Evolutionary conservation across 2,797 vertebrate species (phyloP), one percentile per base, ranked within the genome.

Genomic region (Gephyroberyx darwinii): DNA sequence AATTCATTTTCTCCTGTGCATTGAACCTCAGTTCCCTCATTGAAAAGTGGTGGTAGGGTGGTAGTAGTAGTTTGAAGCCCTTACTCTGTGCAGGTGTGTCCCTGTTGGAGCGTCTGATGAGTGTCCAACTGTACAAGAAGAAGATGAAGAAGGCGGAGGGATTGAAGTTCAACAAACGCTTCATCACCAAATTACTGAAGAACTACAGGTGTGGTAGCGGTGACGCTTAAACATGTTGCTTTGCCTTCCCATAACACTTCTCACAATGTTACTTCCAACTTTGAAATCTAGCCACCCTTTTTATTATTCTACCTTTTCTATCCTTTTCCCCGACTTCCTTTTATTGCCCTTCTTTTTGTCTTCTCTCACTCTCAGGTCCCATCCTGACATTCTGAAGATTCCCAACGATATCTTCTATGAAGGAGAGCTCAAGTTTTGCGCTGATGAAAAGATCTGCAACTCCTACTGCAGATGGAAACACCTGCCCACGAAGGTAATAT

Each of bases 401-500:
- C 95, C 96, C 35, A 97, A 96, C 0, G 89, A 92, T 26, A 91
- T 95, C 20, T 97, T 97, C 88, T 97, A 98, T 0, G 91, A 95
- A 5, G 92, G 87, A 0, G 95, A 97, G 84, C 92, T 98, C 65
- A 89, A 91, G 72, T 65, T 78, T 5, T 90, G 66, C 5, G 90
- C 91, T 1, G 56, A 90, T 0, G 0, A 39, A 0, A 43, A 89
- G 0, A 67, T 91, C 45, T 89, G 86, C 5, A 83, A 78, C 13
- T 84, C 90, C 6, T 96, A 92, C 75, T 95, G 94, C 31, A 16
- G n/a, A n/a, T 97, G 96, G 96, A 88, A 95, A 20, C 78, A 88
- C 43, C 90, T 98, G 45, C 94, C 93, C 6, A 92, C 57, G 45
- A 86, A 83, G 88, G 95, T 97, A 86, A 73, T 47, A 22, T 26